Evolutionary conservation across 2,113 vertebrate genomes (phyloP), one percentile per base, ranked within the genome.

Genomic region (Tiliqua scincoides): DNA sequence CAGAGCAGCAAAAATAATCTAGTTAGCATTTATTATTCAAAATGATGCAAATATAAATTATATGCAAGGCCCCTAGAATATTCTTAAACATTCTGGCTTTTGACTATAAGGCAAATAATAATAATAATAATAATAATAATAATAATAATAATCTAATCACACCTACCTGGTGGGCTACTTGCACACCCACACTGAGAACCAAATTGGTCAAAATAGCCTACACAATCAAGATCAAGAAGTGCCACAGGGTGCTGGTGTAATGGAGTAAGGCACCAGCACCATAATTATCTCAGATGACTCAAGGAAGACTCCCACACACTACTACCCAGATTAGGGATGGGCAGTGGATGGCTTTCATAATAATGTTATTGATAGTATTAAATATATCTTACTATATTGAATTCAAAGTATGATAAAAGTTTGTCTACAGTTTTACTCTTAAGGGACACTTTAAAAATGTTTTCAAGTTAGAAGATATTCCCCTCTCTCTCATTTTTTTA

Each of bases 61-160:
- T 61, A 82, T 79, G 59, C 87, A 94, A 94, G 88, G 93, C 89
- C 90, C 86, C 90, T 0, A 88, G 90, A 88, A 40, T 37, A 90
- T 88, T 79, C 85, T 79, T 88, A 37, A 70, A 70, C 48, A 79
- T 77, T 86, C 90, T 90, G 84, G 83, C 82, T 93, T 84, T 87
- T 90, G 91, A 63, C 9, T 40, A 54, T 63, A 48, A 80, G 17
- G 65, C n/a, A n/a, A n/a, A n/a, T n/a, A n/a, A n/a, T n/a, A n/a
- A n/a, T n/a, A n/a, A n/a, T n/a, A n/a, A n/a, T n/a, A n/a, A n/a
- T n/a, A n/a, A n/a, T n/a, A n/a, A n/a, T n/a, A n/a, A n/a, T n/a
- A n/a, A n/a, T n/a, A n/a, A n/a, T n/a, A n/a, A n/a, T 35, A 35
- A 20, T 57, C 32, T 37, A 57, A 40, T 59, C 32, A 25, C 27